Evolutionary conservation across 2,113 vertebrate genomes (phyloP).

Genomic region (Numenius arquata): DNA sequence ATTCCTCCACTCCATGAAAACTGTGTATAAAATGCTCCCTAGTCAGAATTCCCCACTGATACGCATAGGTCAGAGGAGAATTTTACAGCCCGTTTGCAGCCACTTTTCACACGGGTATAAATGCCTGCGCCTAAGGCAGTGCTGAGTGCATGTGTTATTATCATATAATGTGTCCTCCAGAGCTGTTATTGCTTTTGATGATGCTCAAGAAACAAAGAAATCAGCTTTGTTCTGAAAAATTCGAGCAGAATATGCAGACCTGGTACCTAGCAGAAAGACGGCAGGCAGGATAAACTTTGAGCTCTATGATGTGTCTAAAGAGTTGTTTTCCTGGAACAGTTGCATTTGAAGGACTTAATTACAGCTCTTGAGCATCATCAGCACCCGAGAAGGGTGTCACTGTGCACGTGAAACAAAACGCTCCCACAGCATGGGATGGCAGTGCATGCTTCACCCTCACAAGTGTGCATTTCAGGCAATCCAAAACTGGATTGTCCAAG

Average conservation of each 20-base stretch:
- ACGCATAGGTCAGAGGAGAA: background rate
- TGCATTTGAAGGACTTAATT: background rate
- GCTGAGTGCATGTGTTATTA: background rate
- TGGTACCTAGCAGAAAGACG: background rate
- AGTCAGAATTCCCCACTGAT: background rate
- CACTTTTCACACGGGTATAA: background rate
- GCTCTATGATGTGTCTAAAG: background rate
- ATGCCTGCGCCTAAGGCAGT: background rate
- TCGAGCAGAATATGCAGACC: background rate
- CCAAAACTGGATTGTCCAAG: background rate
- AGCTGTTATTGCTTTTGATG: background rate
- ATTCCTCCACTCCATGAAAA: background rate
- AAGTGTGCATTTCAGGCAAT: background rate
- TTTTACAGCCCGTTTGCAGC: conserved; percentile 17
- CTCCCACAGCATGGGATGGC: background rate
- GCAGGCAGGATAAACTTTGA: background rate
- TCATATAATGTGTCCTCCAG: background rate
- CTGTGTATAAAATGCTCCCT: background rate
- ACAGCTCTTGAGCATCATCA: background rate
- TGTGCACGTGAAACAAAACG: background rate
- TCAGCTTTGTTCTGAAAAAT: background rate
- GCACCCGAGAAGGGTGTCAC: background rate
- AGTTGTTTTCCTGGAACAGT: background rate
- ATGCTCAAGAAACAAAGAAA: conserved; percentile 19
- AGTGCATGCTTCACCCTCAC: background rate